Evolutionary conservation across 2,888 invertebrate species (phyloP).

Genomic region (Athalia circularis): DNA sequence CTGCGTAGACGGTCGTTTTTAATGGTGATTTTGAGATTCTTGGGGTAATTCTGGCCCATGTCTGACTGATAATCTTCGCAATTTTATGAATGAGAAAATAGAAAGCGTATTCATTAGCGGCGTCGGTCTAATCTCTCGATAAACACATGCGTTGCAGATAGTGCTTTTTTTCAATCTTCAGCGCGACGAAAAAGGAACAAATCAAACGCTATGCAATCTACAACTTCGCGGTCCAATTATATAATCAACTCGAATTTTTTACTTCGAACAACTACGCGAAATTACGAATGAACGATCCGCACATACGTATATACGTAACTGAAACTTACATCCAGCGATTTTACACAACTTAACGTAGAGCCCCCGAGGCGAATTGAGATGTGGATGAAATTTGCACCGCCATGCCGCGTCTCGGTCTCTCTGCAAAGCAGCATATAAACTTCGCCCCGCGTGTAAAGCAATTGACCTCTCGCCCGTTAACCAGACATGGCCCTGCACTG

Average conservation of each 20-base stretch:
- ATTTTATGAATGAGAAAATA: constrained; percentile 21
- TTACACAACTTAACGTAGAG: not conserved
- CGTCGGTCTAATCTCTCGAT: constrained; percentile 11
- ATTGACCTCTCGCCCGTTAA: constrained; percentile 35
- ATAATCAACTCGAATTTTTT: not conserved
- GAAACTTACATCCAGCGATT: not conserved
- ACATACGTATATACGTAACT: not conserved
- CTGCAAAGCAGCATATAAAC: not conserved
- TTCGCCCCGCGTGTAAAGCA: constrained; percentile 1
- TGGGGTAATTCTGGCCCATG: too few species aligned
- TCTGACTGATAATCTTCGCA: too few species aligned
- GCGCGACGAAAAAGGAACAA: constrained; percentile 22
- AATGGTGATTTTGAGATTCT: too few species aligned
- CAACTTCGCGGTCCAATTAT: not conserved
- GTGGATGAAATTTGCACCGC: too few species aligned
- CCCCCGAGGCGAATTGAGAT: not conserved
- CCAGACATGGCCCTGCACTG: not conserved
- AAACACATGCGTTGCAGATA: not conserved
- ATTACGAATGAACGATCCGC: too few species aligned
- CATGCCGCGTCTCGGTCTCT: not conserved
- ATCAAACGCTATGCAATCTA: not conserved
- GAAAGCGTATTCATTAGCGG: constrained; percentile 36
- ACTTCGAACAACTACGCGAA: too few species aligned
- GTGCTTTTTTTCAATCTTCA: not conserved
- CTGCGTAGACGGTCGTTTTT: too few species aligned